Conservation (phyloP, 1,140 invertebrate genomes). For the Hylaeus anthracinus region DNA sequence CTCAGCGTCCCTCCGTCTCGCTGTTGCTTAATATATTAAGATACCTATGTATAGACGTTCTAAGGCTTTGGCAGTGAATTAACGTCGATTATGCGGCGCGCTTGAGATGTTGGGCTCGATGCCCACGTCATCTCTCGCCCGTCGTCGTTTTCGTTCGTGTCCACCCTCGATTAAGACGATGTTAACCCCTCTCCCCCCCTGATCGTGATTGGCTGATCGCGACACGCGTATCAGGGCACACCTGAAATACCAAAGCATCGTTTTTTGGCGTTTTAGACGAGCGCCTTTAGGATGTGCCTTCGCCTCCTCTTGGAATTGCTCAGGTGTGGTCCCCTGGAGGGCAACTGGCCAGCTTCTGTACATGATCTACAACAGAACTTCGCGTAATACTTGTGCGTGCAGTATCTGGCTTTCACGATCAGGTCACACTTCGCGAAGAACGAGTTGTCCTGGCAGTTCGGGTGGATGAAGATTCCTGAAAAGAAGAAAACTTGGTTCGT, state of each 20-base stretch:
- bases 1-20: neutral
- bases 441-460: slow-evolving; percentile 92
- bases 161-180: neutral
- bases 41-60: slow-evolving; percentile 79
- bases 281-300: slow-evolving; percentile 47
- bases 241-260: slow-evolving; percentile 21
- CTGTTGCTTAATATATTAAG: slow-evolving; percentile 55
- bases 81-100: slow-evolving; percentile 73
- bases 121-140: neutral
- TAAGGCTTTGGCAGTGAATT: slow-evolving; percentile 81
- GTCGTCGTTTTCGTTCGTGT: slow-evolving; percentile 8
- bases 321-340: slow-evolving; percentile 77
- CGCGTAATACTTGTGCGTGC: slow-evolving; percentile 93
- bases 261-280: slow-evolving; percentile 51
- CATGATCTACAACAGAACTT: slow-evolving; percentile 96
- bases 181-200: neutral
- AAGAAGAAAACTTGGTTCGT: slow-evolving; percentile 34
- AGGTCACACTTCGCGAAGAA: slow-evolving; percentile 94
- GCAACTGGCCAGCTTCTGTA: slow-evolving; percentile 89
- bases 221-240: neutral
- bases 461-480: slow-evolving; percentile 87
- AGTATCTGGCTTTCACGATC: slow-evolving; percentile 91
- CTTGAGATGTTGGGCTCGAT: slow-evolving; percentile 43
- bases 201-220: slow-evolving; percentile 5
- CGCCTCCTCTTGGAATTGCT: slow-evolving; percentile 72